Percentiles rank a stretch among this genome's conserved stretches.
Evolutionary conservation across 2,888 invertebrate genomes (phyloP).

Genomic region (Agrilus mali): DNA sequence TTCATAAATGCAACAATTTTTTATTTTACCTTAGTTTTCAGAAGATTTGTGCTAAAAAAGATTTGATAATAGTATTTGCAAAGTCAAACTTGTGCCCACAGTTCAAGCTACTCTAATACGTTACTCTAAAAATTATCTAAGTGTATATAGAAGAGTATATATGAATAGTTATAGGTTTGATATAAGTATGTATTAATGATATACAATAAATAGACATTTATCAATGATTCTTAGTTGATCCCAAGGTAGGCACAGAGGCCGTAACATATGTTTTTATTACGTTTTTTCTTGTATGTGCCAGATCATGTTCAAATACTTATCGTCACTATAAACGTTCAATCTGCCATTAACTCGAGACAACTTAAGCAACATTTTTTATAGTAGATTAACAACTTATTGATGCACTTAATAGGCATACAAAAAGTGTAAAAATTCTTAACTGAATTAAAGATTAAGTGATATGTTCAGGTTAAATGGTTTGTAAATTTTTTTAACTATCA

Average conservation of each 20-base stretch:
- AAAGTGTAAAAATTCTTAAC: no score
- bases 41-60: conserved; percentile 8
- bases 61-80: conserved; percentile 25
- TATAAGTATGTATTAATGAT: conserved; percentile 24
- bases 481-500: no score
- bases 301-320: conserved; percentile 29
- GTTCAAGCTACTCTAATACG: conserved; percentile 35
- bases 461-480: no score
- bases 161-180: conserved; percentile 30
- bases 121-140: conserved; percentile 21
- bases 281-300: conserved; percentile 28
- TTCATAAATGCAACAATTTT: conserved; percentile 13
- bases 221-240: conserved; percentile 37
- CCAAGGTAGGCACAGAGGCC: conserved; percentile 36
- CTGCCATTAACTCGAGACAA: no score
- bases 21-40: conserved; percentile 13
- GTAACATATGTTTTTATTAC: conserved; percentile 25
- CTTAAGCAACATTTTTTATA: no score
- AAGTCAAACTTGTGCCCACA: conserved; percentile 37
- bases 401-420: no score
- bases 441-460: no score
- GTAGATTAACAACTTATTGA: no score
- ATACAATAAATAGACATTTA: conserved; percentile 30
- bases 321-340: conserved; percentile 15
- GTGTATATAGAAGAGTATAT: conserved; percentile 30